Base-by-base conservation (phyloP, 2,113 vertebrate species). In the Urocitellus parryii region DNA sequence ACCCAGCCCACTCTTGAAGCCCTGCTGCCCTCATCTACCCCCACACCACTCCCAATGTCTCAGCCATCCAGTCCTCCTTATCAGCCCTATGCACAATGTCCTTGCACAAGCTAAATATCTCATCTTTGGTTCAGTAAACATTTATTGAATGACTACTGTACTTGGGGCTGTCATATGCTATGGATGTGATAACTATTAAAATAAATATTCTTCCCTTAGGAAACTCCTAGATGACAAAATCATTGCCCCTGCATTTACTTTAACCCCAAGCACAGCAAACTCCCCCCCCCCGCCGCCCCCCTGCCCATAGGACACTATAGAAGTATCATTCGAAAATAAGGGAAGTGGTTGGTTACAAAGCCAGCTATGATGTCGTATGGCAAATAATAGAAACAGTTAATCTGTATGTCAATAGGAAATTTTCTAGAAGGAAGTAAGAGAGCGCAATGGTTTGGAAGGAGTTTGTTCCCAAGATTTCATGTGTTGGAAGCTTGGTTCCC, bases 21-120 rank as follows among this genome's bases (percentile, higher is more conserved):
- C 39, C 2, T 10, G 4, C 1, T 10, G 4, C 2, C 13, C 13
- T 18, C 5, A 1, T 8, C 39, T 22, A 1, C 7, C 8, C 12
- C 10, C 48, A n/a, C 2, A 24, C 17, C 13, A 7, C 22, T 9
- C 8, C n/a, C 20, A 77, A 0, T 1, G 29, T 73, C 74, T 29
- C 13, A 29, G 29, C 29, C 7, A 18, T 58, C 2, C 4, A 17
- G 17, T 14, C 56, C 8, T 14, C 12, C n/a, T 58, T 27, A 25
- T 25, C 74, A 42, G 5, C 53, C 48, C 34, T 34, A 3, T 48
- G 16, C 48, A 65, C 45, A 17, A 8, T 65, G 83, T 29, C 37
- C 72, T 93, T 39, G 17, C 37, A n/a, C 76, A 73, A 61, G 11
- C 42, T 70, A 8, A 73, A 67, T 25, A 74, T 80, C 32, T 88